Conservation (phyloP, 1,140 invertebrate genomes). For the Drosophila sp. region DNA sequence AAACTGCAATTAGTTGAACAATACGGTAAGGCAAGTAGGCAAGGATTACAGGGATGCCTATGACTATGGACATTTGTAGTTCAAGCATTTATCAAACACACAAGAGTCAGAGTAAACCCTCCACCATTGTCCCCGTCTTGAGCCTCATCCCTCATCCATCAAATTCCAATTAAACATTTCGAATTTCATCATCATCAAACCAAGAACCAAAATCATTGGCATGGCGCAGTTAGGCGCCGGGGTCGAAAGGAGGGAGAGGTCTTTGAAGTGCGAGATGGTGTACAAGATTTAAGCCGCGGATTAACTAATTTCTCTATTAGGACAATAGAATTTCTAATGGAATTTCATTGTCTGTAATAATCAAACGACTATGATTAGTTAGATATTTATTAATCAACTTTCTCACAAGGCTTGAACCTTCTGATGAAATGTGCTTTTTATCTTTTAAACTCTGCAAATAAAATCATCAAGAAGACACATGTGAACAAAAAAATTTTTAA, state of each 20-base stretch:
- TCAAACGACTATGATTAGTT: background rate
- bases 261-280: background rate
- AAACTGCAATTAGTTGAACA: conserved; percentile 60
- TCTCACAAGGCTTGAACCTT: background rate
- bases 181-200: conserved; percentile 67
- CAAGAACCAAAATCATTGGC: background rate
- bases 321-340: conserved; percentile 10
- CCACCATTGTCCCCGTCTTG: background rate
- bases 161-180: conserved; percentile 63
- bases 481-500: too few relatives aligned
- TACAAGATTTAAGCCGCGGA: conserved; percentile 13
- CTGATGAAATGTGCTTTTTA: background rate
- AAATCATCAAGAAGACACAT: too few relatives aligned
- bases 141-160: conserved; percentile 35
- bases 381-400: background rate
- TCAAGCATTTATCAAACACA: conserved; percentile 55
- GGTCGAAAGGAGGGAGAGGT: background rate
- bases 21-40: conserved; percentile 26
- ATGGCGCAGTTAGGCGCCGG: background rate
- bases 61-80: conserved; percentile 32
- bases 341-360: conserved; percentile 12
- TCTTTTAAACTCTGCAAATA: too few relatives aligned
- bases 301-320: conserved; percentile 20
- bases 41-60: conserved; percentile 58
- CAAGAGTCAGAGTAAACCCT: conserved; percentile 4